A percentile compares a stretch with the other conserved stretches of the same genome.
phyloP scores from a whole-genome alignment of 2,888 invertebrate genomes.

The Petrophora chlorosata region DNA sequence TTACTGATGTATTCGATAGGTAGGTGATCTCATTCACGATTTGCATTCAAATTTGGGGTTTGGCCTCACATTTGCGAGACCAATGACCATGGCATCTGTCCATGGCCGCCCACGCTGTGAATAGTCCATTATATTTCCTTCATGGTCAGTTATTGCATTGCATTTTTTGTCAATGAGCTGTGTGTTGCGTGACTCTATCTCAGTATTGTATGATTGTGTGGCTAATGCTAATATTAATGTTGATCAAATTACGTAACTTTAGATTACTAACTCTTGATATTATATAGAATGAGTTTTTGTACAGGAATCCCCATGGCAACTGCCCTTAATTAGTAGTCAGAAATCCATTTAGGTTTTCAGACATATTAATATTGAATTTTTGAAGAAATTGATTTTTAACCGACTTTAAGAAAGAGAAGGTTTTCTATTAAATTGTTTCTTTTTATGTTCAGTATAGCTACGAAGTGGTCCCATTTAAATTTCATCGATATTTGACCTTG shows the following conservation, averaged over 20 bases:
- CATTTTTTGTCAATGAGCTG: constrained; percentile 23
- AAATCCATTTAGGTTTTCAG: too few species aligned
- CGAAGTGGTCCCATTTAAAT: too few species aligned
- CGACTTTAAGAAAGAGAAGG: too few species aligned
- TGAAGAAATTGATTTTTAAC: too few species aligned
- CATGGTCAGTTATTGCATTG: constrained; percentile 25
- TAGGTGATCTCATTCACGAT: constrained; percentile 69
- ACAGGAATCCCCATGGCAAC: too few species aligned
- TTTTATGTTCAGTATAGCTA: too few species aligned
- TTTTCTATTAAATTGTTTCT: too few species aligned
- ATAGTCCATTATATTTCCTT: constrained; percentile 23
- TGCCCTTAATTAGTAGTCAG: too few species aligned
- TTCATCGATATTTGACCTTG: too few species aligned
- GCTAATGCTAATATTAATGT: constrained; percentile 24
- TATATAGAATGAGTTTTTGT: too few species aligned
- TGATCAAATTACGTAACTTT: constrained; percentile 12
- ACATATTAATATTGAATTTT: too few species aligned
- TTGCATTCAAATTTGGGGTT: constrained; percentile 66
- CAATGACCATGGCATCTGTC: constrained; percentile 36
- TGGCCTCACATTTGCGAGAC: constrained; percentile 41
- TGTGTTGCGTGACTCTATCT: constrained; percentile 22
- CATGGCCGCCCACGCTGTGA: constrained; percentile 39
- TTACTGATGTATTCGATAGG: constrained; percentile 45
- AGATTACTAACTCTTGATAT: too few species aligned
- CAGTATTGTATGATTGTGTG: constrained; percentile 11